These are phyloP conservation scores for Vollenhovia emeryi DNA, from an alignment of 1,140 invertebrate species.

Conservation along the genomic window DNA sequence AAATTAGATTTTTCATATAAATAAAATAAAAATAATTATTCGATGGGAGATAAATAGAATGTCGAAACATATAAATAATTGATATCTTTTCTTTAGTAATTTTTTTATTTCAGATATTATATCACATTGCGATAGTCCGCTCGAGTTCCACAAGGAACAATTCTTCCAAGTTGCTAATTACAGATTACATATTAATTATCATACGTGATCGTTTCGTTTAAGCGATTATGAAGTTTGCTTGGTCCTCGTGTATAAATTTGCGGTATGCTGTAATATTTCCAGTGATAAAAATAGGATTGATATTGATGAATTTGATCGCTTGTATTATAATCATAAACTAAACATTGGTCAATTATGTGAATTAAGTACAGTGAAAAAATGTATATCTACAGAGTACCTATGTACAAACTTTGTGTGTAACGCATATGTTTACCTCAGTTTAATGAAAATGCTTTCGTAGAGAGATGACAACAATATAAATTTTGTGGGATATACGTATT, in stretches of 20 bases:
- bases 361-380: slow-evolving; percentile 53
- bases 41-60: background rate
- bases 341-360: slow-evolving; percentile 31
- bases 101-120: slow-evolving; percentile 38
- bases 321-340: slow-evolving; percentile 10
- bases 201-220: background rate
- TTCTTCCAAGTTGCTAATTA: slow-evolving; percentile 3
- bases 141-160: slow-evolving; percentile 20
- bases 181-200: slow-evolving; percentile 18
- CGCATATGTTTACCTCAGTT: slow-evolving; percentile 21
- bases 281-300: slow-evolving; percentile 36
- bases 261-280: background rate
- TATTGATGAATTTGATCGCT: background rate
- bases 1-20: background rate
- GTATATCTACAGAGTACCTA: slow-evolving; percentile 13
- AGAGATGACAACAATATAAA: slow-evolving; percentile 37
- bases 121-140: slow-evolving; percentile 42
- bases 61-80: background rate
- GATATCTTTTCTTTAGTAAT: background rate
- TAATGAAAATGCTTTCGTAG: slow-evolving; percentile 41
- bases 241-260: slow-evolving; percentile 59
- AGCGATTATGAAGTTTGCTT: slow-evolving; percentile 39
- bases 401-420: slow-evolving; percentile 29
- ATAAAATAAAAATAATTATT: background rate
- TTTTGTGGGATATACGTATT: slow-evolving; percentile 29